A percentile compares a stretch with the other conserved stretches of the same genome.
phyloP scores from a whole-genome alignment of 92 coral and sea anemone genomes.

The Bergia puertoricense region DNA sequence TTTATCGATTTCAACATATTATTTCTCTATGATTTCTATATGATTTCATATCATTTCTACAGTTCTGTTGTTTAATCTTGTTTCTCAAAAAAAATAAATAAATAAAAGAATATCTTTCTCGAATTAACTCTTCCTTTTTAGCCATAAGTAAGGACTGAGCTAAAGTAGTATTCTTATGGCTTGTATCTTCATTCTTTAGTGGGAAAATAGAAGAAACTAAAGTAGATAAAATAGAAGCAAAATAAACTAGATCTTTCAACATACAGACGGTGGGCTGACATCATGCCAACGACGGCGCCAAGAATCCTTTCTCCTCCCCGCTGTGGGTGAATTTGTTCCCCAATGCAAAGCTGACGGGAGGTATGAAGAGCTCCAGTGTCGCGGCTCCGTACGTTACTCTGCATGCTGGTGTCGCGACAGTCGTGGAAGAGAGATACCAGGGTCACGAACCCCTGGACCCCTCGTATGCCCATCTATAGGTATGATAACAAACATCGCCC shows the following conservation, averaged over 20 bases:
- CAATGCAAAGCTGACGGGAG: slow-evolving; percentile 70
- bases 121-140: too few relatives aligned
- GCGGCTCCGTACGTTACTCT: slow-evolving; percentile 43
- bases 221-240: too few relatives aligned
- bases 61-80: too few relatives aligned
- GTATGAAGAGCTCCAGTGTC: slow-evolving; percentile 78
- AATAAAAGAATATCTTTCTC: too few relatives aligned
- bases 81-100: too few relatives aligned
- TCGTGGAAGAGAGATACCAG: slow-evolving; percentile 63
- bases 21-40: too few relatives aligned
- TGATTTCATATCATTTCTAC: too few relatives aligned
- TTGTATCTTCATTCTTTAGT: background rate
- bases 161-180: background rate
- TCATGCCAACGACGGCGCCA: slow-evolving; percentile 73
- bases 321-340: slow-evolving; percentile 52
- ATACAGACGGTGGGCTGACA: slow-evolving; percentile 62
- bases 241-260: background rate
- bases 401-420: slow-evolving; percentile 90
- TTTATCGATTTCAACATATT: too few relatives aligned
- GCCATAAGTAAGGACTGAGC: too few relatives aligned
- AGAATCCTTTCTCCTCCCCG: slow-evolving; percentile 51
- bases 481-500: background rate
- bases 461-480: slow-evolving; percentile 71
- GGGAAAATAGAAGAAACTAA: background rate
- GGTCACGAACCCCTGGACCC: slow-evolving; percentile 63